phyloP scores from a whole-genome alignment of 2,797 vertebrate species.

The Cetoscarus ocellatus region DNA sequence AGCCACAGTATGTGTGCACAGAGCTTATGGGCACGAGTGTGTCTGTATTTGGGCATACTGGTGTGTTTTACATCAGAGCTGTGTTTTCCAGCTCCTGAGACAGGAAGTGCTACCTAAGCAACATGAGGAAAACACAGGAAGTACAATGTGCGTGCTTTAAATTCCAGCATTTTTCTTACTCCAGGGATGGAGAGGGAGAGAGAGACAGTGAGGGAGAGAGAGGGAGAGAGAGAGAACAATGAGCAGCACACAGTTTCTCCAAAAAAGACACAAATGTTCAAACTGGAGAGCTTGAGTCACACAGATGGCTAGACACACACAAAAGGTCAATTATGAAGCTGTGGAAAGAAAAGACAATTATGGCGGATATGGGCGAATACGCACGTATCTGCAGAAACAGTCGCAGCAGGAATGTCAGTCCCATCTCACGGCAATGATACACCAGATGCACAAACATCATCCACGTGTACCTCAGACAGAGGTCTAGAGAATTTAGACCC shows the following conservation, averaged over 20 bases:
- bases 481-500: background rate
- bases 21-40: constrained; percentile 1
- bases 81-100: constrained; percentile 72
- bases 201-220: constrained; percentile 1
- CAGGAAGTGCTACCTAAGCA: constrained; percentile 85
- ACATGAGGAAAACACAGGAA: constrained; percentile 85
- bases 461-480: background rate
- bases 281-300: constrained; percentile 49
- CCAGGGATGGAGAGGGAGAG: constrained; percentile 32
- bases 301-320: constrained; percentile 64
- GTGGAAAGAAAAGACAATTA: constrained; percentile 61
- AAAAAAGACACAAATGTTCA: constrained; percentile 64
- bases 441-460: background rate
- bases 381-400: constrained; percentile 46
- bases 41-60: background rate
- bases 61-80: constrained; percentile 37
- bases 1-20: constrained; percentile 2
- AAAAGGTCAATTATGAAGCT: constrained; percentile 71
- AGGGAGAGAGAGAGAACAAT: constrained; percentile 62
- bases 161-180: constrained; percentile 81
- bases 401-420: constrained; percentile 31
- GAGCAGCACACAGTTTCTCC: constrained; percentile 48
- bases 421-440: constrained; percentile 9
- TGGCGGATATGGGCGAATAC: constrained; percentile 30
- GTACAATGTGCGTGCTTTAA: constrained; percentile 72